phyloP scores from a whole-genome alignment of 2,113 vertebrate species.

The Abramis brama region DNA sequence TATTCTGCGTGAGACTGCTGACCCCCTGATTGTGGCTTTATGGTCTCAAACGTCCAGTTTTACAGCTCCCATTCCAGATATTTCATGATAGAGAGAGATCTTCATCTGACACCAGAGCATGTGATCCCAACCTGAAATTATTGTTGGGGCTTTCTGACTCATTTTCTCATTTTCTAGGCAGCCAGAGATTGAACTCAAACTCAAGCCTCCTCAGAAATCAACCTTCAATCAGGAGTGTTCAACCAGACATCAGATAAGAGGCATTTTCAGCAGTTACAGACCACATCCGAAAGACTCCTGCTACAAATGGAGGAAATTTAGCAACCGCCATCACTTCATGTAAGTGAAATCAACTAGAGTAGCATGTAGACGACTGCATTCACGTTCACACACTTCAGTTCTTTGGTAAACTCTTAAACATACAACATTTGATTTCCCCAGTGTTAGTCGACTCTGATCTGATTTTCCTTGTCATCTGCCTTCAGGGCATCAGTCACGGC shows the following conservation, averaged over 20 bases:
- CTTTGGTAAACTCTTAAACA: neutral
- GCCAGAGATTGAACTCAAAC: neutral
- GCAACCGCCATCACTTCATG: neutral
- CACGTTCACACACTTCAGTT: neutral
- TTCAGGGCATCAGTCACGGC: neutral
- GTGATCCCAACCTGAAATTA: neutral
- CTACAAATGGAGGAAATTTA: neutral
- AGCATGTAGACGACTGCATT: neutral
- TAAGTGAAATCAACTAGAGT: neutral
- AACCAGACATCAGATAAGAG: neutral
- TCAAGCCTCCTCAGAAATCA: neutral
- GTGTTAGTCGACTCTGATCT: neutral
- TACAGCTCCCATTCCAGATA: too few species aligned
- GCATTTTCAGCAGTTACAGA: neutral
- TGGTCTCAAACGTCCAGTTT: neutral
- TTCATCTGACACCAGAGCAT: neutral
- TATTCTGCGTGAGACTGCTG: neutral
- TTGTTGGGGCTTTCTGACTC: neutral
- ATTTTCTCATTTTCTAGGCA: slow-evolving; percentile 10
- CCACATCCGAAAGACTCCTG: neutral
- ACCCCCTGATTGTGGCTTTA: neutral
- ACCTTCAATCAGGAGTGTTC: neutral
- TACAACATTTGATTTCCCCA: neutral
- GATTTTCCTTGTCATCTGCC: slow-evolving; percentile 16
- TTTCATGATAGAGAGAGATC: neutral